A percentile compares a stretch with the other conserved stretches of the same genome.
Conservation (phyloP, 2,888 invertebrate species). For the Aplocera efformata region DNA sequence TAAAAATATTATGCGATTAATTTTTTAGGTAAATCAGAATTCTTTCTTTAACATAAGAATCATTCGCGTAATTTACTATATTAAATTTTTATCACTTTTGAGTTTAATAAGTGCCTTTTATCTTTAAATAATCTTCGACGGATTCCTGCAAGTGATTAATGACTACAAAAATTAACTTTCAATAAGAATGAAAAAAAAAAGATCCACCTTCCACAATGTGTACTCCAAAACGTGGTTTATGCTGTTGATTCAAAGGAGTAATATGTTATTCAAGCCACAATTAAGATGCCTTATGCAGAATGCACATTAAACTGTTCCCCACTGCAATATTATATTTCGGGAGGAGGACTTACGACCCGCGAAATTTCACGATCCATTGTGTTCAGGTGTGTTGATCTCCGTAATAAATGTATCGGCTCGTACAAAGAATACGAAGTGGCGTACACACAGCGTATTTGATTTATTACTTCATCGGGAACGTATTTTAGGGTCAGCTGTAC, state of each 20-base stretch:
- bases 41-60: no score
- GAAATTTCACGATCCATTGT: slow-evolving; percentile 36
- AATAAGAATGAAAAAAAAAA: no score
- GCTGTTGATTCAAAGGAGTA: not conserved
- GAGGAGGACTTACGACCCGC: slow-evolving; percentile 22
- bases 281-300: slow-evolving; percentile 15
- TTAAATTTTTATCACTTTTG: no score
- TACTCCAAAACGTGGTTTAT: no score
- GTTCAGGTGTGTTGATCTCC: slow-evolving; percentile 44
- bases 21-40: no score
- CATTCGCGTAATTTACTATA: no score
- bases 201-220: no score
- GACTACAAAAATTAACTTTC: no score
- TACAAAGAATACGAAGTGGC: slow-evolving; percentile 56
- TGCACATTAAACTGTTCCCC: slow-evolving; percentile 22
- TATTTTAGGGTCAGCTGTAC: slow-evolving; percentile 66
- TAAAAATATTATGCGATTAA: no score
- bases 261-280: slow-evolving; percentile 10
- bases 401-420: slow-evolving; percentile 55
- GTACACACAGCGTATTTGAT: slow-evolving; percentile 67
- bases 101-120: no score
- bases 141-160: no score
- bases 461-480: slow-evolving; percentile 67
- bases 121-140: no score
- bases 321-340: slow-evolving; percentile 21